Base-by-base conservation (phyloP, 1,140 invertebrate species). In the Coenobita brevimanus region DNA sequence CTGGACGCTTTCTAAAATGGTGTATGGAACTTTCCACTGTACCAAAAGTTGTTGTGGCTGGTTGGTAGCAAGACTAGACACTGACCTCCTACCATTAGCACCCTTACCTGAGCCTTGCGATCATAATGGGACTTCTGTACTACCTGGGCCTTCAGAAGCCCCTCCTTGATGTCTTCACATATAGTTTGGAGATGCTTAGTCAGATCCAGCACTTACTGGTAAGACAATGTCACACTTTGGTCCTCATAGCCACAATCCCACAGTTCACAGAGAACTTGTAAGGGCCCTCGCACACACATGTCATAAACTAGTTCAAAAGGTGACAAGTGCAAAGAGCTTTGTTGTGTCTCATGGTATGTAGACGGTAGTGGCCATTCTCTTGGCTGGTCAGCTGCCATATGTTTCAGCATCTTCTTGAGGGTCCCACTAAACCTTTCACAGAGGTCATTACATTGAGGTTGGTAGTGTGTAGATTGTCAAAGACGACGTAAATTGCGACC, bases 231-330 rank as follows among this genome's bases (percentile, higher is more conserved):
- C 8, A 75, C 38, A 3, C 10, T 38, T 15, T 0, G 1, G 13
- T 75, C 38, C 1, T 2, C 27, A 8, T 36, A 0, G 2, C 6
- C 17, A 38, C 43, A 4, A 41, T 75, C 71, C 3, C 71, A 41
- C 1, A 75, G 10, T 38, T 75, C 71, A n/a, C 71, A 38, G 2
- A 75, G 13, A 27, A 75, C 36, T 75, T 75, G 33, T 0, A 33
- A 33, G 15, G 36, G 71, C 6, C 71, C 71, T 33, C 71, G 3
- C n/a, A 75, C 71, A 33, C 27, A 4, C 36, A 24, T 75, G 6
- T 36, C 71, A 33, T 75, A 75, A 21, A 75, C 8, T 21, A 75
- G 71, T 21, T 75, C 71, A n/a, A 75, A 75, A 8, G 71, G 71
- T 3, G 71, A 75, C 27, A 75, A 75, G 71, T 36, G 38, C 30